A percentile compares a stretch with the other conserved stretches of the same genome.
Evolutionary conservation across 2,113 vertebrate genomes (phyloP).

Genomic region (Leucopsar rothschildi): DNA sequence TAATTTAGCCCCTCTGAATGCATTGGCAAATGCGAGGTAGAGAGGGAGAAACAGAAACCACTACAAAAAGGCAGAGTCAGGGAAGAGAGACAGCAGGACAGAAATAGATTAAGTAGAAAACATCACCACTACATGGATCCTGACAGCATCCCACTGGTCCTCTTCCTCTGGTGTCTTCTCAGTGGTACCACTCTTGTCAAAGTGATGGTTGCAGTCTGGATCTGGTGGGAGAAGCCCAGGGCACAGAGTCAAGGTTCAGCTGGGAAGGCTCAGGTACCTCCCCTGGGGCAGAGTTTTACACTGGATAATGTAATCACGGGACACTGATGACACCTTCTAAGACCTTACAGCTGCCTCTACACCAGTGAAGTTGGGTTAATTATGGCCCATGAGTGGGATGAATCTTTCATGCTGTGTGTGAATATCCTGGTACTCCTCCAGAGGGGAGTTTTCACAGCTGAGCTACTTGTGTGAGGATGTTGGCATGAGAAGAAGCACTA

Average conservation of each 20-base stretch:
- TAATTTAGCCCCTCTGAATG: not conserved
- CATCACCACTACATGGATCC: not conserved
- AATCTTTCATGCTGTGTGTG: not conserved
- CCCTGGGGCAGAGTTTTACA: not conserved
- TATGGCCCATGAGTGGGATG: accelerated
- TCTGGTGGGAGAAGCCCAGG: not conserved
- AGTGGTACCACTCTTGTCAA: not conserved
- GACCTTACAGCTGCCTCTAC: not conserved
- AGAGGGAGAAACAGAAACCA: not conserved
- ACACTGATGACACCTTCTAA: not conserved
- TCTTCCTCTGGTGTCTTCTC: not conserved
- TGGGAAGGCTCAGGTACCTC: not conserved
- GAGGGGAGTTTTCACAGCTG: not conserved
- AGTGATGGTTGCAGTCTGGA: not conserved
- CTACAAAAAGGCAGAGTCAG: not conserved
- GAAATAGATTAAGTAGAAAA: not conserved
- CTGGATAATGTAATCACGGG: not conserved
- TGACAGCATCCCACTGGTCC: not conserved
- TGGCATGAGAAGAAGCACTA: not conserved
- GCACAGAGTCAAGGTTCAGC: not conserved
- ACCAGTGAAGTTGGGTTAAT: not conserved
- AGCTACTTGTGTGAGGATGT: not conserved
- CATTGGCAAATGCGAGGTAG: not conserved
- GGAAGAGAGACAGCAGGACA: not conserved
- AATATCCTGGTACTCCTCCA: not conserved